phyloP scores from a whole-genome alignment of 2,113 vertebrate species.

The Brachyhypopomus occidentalis region DNA sequence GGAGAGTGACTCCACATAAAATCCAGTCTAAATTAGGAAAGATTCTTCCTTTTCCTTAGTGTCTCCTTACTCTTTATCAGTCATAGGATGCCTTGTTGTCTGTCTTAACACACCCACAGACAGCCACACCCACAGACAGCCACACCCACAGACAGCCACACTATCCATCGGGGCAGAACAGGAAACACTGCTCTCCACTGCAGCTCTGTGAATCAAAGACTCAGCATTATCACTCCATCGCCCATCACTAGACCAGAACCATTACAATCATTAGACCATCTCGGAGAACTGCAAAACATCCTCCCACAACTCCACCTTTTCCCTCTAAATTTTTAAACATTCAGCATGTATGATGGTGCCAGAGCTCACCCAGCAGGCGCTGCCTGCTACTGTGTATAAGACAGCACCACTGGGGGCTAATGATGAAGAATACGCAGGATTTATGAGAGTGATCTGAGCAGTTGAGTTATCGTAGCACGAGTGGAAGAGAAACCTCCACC shows the following conservation, averaged over 20 bases:
- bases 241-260: background rate
- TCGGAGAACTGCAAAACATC: too few species aligned
- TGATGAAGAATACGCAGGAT: too few species aligned
- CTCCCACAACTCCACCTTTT: too few species aligned
- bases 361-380: too few species aligned
- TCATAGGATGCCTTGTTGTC: too few species aligned
- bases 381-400: too few species aligned
- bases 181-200: background rate
- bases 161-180: background rate
- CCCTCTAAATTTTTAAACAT: too few species aligned
- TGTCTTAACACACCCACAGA: too few species aligned
- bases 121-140: background rate
- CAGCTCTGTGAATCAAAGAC: background rate
- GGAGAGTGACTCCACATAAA: background rate
- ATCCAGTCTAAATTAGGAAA: background rate
- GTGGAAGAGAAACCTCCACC: background rate
- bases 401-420: too few species aligned
- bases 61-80: background rate
- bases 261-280: background rate
- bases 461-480: background rate
- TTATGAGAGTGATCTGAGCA: background rate
- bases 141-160: background rate
- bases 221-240: background rate
- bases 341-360: too few species aligned
- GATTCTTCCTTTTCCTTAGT: background rate